phyloP scores from a whole-genome alignment of 2,113 vertebrate species.

The Charina bottae region DNA sequence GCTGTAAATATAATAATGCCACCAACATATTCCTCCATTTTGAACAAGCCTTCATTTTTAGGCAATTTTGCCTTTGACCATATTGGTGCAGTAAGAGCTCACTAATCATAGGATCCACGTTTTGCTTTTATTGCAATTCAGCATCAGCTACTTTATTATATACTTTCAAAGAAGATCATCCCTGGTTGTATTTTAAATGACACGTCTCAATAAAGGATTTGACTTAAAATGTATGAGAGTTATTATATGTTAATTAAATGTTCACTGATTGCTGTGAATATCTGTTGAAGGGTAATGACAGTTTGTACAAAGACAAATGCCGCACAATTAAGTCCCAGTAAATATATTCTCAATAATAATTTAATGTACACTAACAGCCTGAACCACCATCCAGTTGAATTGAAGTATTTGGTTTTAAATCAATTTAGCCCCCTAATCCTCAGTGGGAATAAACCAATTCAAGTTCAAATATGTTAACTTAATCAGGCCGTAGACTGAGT shows the following conservation, averaged over 20 bases:
- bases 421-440: slow-evolving; percentile 53
- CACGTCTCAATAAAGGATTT: slow-evolving; percentile 71
- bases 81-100: not conserved
- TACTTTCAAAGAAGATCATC: slow-evolving; percentile 58
- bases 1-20: slow-evolving; percentile 15
- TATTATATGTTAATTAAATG: slow-evolving; percentile 83
- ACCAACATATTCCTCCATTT: not conserved
- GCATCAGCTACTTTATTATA: slow-evolving; percentile 42
- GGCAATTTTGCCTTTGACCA: slow-evolving; percentile 2
- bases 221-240: slow-evolving; percentile 76
- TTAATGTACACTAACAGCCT: slow-evolving; percentile 65
- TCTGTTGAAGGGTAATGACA: slow-evolving; percentile 72
- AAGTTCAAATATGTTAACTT: slow-evolving; percentile 3
- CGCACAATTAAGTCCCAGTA: slow-evolving; percentile 72
- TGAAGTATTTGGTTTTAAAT: slow-evolving; percentile 60
- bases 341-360: slow-evolving; percentile 75
- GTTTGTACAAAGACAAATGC: slow-evolving; percentile 80
- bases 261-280: slow-evolving; percentile 76
- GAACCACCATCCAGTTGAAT: slow-evolving; percentile 46
- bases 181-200: slow-evolving; percentile 69
- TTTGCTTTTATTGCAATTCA: slow-evolving; percentile 32
- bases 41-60: slow-evolving; percentile 24
- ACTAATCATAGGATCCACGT: slow-evolving; percentile 33
- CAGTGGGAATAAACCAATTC: slow-evolving; percentile 36
- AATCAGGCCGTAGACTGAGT: not conserved